Evolutionary conservation across 37 sponge, comb jelly and placozoan species (phyloP), one percentile per base, ranked within the genome.

Genomic region (Amphimedon queenslandica): DNA sequence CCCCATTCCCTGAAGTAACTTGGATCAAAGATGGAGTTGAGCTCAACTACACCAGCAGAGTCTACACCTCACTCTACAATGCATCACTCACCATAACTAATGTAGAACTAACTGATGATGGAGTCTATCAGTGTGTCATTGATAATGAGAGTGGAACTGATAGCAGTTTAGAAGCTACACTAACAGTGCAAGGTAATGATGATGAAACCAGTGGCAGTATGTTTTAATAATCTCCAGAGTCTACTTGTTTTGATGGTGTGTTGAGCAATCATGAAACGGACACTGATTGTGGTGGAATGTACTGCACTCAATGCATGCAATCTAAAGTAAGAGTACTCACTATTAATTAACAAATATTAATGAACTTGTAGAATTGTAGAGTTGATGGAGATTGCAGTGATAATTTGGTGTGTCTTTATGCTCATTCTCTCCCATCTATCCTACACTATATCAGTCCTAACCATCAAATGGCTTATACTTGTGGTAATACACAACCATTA

Each of bases 251-350:
- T 41, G 80, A 92, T 72, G 74, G 58, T 70, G 43, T 42, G 1
- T 0, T 66, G 21, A 55, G 57, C 38, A 39, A n/a, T 36, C 93
- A 92, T 71, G 93, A 92, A 68, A 92, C 88, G 2, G 93, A 92
- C 56, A 41, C 71, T 1, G 93, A 92, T 43, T 92, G 93, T 71
- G 93, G 93, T 37, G 93, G 93, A 18, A 42, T 55, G 2, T 83
- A 73, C 71, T 92, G 93, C 42, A 42, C 16, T 0, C 88, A 84
- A 29, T 92, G 93, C 56, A 79, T 64, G 38, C 55, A 63, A 33
- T 37, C 74, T 39, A 71, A 80, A 41, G 90, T 82, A 41, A 71
- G 65, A n/a, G n/a, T 18, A 47, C 13, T 47, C 53, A 47, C 8
- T 47, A 47, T 8, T 18, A 8, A 18, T 16, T 8, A 3, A 37